Evolutionary conservation across 2,797 vertebrate genomes (phyloP).

Genomic region (Muscicapa striata): DNA sequence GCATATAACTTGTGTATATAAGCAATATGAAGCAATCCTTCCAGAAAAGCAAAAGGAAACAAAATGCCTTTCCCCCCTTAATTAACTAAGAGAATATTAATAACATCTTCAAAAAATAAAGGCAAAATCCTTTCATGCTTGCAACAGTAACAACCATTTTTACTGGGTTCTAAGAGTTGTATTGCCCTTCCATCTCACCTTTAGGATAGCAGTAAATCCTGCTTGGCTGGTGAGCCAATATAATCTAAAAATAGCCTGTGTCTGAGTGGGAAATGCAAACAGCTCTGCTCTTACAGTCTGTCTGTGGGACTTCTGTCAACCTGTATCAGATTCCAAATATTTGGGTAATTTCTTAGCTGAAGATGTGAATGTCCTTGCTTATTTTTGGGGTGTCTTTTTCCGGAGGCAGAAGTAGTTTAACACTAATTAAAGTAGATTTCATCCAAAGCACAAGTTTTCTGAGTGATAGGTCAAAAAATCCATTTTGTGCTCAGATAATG

Average conservation of each 20-base stretch:
- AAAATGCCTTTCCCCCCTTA: not conserved
- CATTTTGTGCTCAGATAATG: not conserved
- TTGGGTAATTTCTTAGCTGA: not conserved
- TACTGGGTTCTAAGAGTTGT: not conserved
- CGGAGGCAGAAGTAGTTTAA: not conserved
- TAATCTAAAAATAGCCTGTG: conserved; percentile 37
- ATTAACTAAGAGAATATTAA: not conserved
- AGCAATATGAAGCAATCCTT: not conserved
- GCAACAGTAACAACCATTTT: not conserved
- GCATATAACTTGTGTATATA: not conserved
- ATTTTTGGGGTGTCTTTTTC: not conserved
- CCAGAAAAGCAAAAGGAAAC: not conserved
- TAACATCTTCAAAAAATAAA: not conserved
- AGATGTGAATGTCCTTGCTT: not conserved
- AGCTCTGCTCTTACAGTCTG: not conserved
- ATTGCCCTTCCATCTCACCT: conserved; percentile 3
- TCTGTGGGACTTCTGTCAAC: not conserved
- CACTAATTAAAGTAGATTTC: not conserved
- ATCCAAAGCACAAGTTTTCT: not conserved
- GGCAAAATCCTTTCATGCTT: not conserved
- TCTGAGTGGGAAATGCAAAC: conserved; percentile 10
- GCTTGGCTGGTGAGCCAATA: not conserved
- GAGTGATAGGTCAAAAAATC: not conserved
- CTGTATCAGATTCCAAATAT: not conserved
- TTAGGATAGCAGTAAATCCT: conserved; percentile 23